Evolutionary conservation across 2,797 vertebrate species (phyloP).

Genomic region (Galago senegalensis): DNA sequence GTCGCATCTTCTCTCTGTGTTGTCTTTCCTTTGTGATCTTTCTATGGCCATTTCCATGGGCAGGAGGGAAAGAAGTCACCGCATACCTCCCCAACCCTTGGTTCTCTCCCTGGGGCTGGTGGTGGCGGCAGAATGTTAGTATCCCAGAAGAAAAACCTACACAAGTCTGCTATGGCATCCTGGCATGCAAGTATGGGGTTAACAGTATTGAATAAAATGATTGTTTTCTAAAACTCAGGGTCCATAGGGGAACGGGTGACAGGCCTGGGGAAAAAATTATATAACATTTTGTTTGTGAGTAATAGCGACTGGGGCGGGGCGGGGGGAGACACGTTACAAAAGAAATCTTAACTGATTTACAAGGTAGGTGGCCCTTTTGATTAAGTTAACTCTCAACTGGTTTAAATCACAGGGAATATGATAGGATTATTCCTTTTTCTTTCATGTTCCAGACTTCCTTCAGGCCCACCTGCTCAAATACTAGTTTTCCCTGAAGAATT

Average conservation of each 20-base stretch:
- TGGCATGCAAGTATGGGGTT: neutral
- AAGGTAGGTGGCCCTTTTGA: neutral
- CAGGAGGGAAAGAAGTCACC: neutral
- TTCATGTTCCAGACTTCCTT: constrained; percentile 24
- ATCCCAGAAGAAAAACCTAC: neutral
- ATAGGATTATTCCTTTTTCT: neutral
- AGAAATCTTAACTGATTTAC: neutral
- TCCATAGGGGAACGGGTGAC: neutral
- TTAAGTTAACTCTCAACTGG: neutral
- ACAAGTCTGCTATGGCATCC: neutral
- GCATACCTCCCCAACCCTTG: neutral
- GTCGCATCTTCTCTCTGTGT: neutral
- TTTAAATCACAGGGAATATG: neutral
- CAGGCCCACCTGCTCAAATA: neutral
- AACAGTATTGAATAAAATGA: neutral
- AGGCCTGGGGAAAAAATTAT: neutral
- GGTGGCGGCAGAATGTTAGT: neutral
- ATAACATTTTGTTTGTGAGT: neutral
- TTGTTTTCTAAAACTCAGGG: neutral
- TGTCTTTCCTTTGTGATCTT: neutral
- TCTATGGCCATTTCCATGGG: neutral
- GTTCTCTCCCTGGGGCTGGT: neutral
- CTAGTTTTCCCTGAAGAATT: constrained; percentile 4
- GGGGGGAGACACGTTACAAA: neutral
- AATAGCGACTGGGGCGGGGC: neutral